phyloP scores from a whole-genome alignment of 2,113 vertebrate genomes.

The Sander vitreus region DNA sequence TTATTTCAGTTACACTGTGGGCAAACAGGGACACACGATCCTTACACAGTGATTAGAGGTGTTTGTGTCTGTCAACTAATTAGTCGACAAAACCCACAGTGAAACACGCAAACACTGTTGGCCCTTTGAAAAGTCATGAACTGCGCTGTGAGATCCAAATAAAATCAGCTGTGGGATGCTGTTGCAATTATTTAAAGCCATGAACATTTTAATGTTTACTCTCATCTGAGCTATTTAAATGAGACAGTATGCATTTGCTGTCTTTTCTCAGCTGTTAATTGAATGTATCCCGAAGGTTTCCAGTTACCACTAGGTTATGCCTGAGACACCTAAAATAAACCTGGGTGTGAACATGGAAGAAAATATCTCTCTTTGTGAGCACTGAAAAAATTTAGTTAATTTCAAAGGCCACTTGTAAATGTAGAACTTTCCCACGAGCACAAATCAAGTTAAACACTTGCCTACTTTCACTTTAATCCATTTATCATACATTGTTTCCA shows the following conservation, averaged over 20 bases:
- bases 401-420: conserved; percentile 19
- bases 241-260: neutral
- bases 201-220: neutral
- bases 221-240: conserved; percentile 15
- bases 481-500: conserved; percentile 38
- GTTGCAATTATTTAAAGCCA: neutral
- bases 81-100: neutral
- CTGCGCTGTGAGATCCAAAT: neutral
- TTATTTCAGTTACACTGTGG: conserved; percentile 14
- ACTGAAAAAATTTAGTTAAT: neutral
- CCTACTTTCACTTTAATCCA: conserved; percentile 34
- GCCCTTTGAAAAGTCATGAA: neutral
- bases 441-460: conserved; percentile 30
- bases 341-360: neutral
- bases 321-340: neutral
- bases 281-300: conserved; percentile 5
- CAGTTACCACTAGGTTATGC: neutral
- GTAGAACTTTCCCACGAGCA: neutral
- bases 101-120: neutral
- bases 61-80: conserved; percentile 23
- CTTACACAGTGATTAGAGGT: conserved; percentile 18
- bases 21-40: conserved; percentile 23
- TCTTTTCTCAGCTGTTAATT: conserved; percentile 14
- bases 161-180: neutral
- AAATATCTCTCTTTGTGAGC: neutral